Evolutionary conservation across 2,113 vertebrate genomes (phyloP), one percentile per base, ranked within the genome.

Genomic region (Lycaon pictus): DNA sequence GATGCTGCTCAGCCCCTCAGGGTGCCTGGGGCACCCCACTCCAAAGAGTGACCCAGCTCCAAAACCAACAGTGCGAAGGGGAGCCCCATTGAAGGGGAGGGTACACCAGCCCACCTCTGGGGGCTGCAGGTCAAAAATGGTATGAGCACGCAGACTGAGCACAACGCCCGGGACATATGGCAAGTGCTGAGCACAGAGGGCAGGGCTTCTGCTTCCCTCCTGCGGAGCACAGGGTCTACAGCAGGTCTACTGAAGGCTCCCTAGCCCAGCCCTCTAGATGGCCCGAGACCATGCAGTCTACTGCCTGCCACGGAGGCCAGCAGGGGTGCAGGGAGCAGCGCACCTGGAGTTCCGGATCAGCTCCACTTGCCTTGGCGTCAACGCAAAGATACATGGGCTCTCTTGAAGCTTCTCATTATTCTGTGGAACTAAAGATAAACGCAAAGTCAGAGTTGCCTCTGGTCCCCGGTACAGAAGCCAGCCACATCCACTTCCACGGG

Each of bases 381-480:
- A 98, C 0, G 99, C 99, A 97, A 99, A 99, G 98, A 99, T 99
- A 95, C 99, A 99, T 0, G 99, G 99, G 97, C 99, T 99, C 97
- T 99, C 99, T 98, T 99, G 99, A 60, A 99, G 99, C 98, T 99
- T 99, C 98, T 99, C 99, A 1, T 98, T 99, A 93, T 99, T 99
- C 98, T 99, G 99, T 88, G 99, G 99, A 97, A 99, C 99, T 99
- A 98, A 74, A 98, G 51, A 84, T 86, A 55, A 11, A 32, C 2
- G 5, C 11, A 10, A 79, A 48, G 89, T 95, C 93, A 97, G 63
- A 25, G 48, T 13, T 60, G 48, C 0, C 0, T 13, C 48, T 3
- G 76, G 19, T 27, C 7, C 53, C 65, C 3, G 1, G 25, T 0
- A 2, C 63, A 37, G 51, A n/a, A 6, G 5, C 56, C 9, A 4